Evolutionary conservation across 2,888 invertebrate species (phyloP).

Genomic region (Kryphioiulus occultus): DNA sequence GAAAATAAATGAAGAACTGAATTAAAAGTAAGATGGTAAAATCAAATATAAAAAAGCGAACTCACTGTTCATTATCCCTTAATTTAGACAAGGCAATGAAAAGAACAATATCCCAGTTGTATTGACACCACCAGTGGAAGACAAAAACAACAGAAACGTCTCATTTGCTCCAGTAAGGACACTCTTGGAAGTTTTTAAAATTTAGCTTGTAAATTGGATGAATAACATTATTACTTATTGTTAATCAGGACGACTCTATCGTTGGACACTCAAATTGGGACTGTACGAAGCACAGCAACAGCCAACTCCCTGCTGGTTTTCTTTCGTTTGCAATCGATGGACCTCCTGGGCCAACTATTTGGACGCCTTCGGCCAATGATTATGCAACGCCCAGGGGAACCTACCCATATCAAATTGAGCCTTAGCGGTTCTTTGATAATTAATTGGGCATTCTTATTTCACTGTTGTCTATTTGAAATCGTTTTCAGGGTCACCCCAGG

Average conservation of each 20-base stretch:
- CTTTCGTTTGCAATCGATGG: slow-evolving; percentile 39
- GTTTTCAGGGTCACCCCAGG: neutral
- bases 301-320: neutral
- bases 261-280: neutral
- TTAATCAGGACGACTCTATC: neutral
- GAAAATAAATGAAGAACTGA: neutral
- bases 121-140: slow-evolving; percentile 39
- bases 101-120: slow-evolving; percentile 11
- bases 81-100: slow-evolving; percentile 38
- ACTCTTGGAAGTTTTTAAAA: neutral
- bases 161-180: neutral
- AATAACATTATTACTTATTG: neutral
- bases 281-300: slow-evolving; percentile 4
- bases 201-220: neutral
- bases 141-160: slow-evolving; percentile 20
- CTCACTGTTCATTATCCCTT: neutral
- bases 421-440: neutral
- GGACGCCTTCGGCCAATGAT: slow-evolving; percentile 43
- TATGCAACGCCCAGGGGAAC: slow-evolving; percentile 27
- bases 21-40: neutral
- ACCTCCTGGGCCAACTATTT: slow-evolving; percentile 35
- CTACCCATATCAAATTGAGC: slow-evolving; percentile 13
- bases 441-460: neutral
- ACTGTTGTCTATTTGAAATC: neutral
- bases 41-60: neutral